A percentile compares a stretch with the other conserved stretches of the same genome.
phyloP scores from a whole-genome alignment of 2,797 vertebrate species.

The Coccyzus lansbergi region DNA sequence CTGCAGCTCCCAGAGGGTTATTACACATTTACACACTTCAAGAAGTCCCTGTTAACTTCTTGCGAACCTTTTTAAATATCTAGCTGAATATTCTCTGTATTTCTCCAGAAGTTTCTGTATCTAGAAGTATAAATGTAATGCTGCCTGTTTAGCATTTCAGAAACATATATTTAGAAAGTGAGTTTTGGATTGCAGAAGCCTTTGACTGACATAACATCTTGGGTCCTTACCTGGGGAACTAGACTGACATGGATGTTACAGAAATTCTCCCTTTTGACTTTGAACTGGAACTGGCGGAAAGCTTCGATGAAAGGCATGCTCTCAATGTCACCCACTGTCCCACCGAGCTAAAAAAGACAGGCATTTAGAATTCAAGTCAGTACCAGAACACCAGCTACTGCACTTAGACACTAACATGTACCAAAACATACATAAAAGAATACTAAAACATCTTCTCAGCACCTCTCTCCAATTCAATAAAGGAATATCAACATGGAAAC shows the following conservation, averaged over 20 bases:
- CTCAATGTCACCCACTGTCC: conserved; percentile 94
- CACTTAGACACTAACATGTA: rapidly evolving
- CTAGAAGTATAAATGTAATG: neutral
- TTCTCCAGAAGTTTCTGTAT: neutral
- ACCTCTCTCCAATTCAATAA: neutral
- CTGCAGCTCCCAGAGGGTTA: neutral
- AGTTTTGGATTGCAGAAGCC: neutral
- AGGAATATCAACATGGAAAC: neutral
- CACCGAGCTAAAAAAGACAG: conserved; percentile 84
- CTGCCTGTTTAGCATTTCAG: neutral
- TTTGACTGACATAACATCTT: neutral
- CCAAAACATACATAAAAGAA: neutral
- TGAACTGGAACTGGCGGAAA: conserved; percentile 98
- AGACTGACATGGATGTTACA: conserved; percentile 97
- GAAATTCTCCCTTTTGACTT: conserved; percentile 94
- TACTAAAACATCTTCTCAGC: neutral
- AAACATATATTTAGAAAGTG: neutral
- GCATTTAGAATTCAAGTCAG: neutral
- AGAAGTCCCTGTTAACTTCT: neutral
- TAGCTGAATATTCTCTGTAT: neutral
- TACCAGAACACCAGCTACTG: neutral
- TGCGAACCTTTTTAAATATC: rapidly evolving
- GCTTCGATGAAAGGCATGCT: conserved; percentile 98
- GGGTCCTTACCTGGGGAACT: conserved; percentile 88
- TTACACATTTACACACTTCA: neutral